Base-by-base conservation (phyloP, 2,797 vertebrate species). In the Sarcoramphus papa region DNA sequence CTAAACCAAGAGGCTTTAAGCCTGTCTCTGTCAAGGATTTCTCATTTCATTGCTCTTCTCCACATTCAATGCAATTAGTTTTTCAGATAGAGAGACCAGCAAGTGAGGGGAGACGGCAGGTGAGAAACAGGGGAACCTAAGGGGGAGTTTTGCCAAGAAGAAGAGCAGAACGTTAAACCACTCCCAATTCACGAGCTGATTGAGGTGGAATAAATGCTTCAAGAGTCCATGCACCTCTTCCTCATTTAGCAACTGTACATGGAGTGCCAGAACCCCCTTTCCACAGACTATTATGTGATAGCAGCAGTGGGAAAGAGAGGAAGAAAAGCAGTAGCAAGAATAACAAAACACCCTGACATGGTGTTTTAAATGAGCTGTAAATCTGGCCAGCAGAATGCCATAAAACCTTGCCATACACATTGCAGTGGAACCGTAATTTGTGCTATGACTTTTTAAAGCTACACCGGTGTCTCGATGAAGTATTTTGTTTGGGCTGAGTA, bases 401-500 rank as follows among this genome's bases (percentile, higher is more conserved):
- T 30, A 35, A 85, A 88, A 16, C 50, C n/a, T n/a, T 3, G 28
- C 72, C 30, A 16, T 9, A 35, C 30, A 23, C 75, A 0, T 9
- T 48, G 67, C 65, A 28, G 41, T 7, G 33, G 76, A 64, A n/a
- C 62, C 2, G 3, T 28, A 72, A 86, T 84, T 72, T 65, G 68
- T 30, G 35, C 87, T 91, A 14, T 31, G n/a, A 30, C 59, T 92
- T 51, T 48, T 73, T 47, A 81, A 86, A 91, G 57, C 79, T 47
- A 62, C 23, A 18, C 33, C 21, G 5, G 2, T 27, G 54, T 41
- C 79, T 85, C 14, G 5, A 47, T 85, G 91, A 95, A 88, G 76
- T 90, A 69, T 95, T 93, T 86, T 76, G 78, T 77, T 89, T 89
- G 88, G 92, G 84, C 86, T 85, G 91, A 89, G 92, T 53, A 89